These are phyloP conservation scores for Acheta domesticus DNA, from an alignment of 2,888 invertebrate species.

Conservation along the genomic window DNA sequence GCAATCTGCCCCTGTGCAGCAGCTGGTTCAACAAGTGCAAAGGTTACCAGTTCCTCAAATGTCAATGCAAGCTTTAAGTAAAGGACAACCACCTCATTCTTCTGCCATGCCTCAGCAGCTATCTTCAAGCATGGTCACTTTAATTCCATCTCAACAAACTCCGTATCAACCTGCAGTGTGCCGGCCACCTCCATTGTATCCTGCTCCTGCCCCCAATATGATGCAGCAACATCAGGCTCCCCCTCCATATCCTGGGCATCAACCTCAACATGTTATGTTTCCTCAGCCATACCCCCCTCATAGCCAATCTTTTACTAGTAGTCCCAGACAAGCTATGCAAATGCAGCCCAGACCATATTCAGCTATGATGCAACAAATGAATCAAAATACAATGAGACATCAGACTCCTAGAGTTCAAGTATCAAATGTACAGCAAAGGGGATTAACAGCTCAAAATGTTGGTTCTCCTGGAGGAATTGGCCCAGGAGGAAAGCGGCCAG, in stretches of 20 bases:
- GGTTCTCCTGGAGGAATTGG: constrained; percentile 46
- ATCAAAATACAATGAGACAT: constrained; percentile 1
- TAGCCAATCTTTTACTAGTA: constrained; percentile 6
- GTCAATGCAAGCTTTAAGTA: constrained; percentile 42
- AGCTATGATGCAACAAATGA: constrained; percentile 29
- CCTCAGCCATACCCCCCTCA: constrained; percentile 28
- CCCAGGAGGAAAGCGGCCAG: constrained; percentile 49
- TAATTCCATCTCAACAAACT: constrained; percentile 46
- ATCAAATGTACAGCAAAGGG: constrained; percentile 57
- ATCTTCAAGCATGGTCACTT: constrained; percentile 47
- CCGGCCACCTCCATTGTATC: constrained; percentile 47
- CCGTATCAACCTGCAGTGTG: constrained; percentile 41
- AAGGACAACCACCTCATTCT: constrained; percentile 43
- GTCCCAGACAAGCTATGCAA: constrained; percentile 18
- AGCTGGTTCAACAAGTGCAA: constrained; percentile 49
- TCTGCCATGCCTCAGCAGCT: constrained; percentile 47
- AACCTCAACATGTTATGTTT: constrained; percentile 26
- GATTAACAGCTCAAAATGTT: constrained; percentile 49
- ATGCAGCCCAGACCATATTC: constrained; percentile 26
- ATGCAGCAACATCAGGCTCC: constrained; percentile 46
- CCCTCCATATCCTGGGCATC: constrained; percentile 25
- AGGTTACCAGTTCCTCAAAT: constrained; percentile 32
- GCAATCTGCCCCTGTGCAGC: constrained; percentile 48
- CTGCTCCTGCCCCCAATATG: constrained; percentile 46
- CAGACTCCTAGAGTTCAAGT: constrained; percentile 45